phyloP scores from a whole-genome alignment of 2,797 vertebrate species.

The Smutsia gigantea region DNA sequence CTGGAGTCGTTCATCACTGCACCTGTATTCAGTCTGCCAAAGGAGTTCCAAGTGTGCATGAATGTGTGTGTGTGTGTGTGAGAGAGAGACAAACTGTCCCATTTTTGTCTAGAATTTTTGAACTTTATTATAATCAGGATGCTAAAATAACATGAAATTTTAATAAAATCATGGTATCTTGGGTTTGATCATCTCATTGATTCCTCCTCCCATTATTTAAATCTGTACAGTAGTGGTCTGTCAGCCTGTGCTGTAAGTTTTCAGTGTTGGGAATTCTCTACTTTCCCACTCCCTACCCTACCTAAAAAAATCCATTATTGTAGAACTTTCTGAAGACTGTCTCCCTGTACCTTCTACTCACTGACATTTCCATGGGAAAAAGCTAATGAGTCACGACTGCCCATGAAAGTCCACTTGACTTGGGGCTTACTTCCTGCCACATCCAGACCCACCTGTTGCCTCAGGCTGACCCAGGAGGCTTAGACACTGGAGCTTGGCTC shows the following conservation, averaged over 20 bases:
- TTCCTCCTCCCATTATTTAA: not conserved
- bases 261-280: not conserved
- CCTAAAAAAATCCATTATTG: no score
- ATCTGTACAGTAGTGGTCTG: not conserved
- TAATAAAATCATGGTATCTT: not conserved
- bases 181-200: not conserved
- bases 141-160: not conserved
- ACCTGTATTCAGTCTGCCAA: not conserved
- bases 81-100: not conserved
- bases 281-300: accelerated
- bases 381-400: not conserved
- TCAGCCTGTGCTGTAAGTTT: not conserved
- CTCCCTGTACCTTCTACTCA: not conserved
- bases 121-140: not conserved
- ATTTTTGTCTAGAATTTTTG: not conserved
- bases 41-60: not conserved
- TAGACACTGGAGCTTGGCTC: not conserved
- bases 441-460: not conserved
- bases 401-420: not conserved
- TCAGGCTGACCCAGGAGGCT: not conserved
- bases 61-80: not conserved
- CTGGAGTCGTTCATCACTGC: not conserved
- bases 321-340: not conserved
- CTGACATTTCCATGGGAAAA: not conserved
- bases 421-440: not conserved